phyloP scores from a whole-genome alignment of 2,888 invertebrate genomes.

The Odiellus spinosus region DNA sequence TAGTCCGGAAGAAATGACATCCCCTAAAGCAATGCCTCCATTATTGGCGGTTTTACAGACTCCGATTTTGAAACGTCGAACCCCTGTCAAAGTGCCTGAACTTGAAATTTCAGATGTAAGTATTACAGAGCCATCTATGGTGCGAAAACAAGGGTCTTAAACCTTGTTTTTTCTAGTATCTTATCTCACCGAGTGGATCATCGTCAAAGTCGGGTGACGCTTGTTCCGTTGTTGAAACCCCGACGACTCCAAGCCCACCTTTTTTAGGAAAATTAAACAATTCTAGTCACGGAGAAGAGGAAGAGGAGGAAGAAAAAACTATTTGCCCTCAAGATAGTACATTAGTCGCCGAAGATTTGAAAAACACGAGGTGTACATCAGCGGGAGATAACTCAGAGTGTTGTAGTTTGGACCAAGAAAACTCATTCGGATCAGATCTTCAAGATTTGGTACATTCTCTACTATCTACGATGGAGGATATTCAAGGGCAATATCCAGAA shows the following conservation, averaged over 20 bases:
- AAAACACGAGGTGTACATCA: too few relatives aligned
- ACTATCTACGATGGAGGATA: constrained; percentile 30
- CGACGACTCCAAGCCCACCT: too few relatives aligned
- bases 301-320: neutral
- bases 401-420: constrained; percentile 16
- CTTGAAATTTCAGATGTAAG: too few relatives aligned
- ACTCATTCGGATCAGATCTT: constrained; percentile 20
- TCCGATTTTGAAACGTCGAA: neutral
- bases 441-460: constrained; percentile 29
- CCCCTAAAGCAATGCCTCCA: constrained; percentile 1
- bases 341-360: too few relatives aligned
- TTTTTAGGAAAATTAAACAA: neutral
- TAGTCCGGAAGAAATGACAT: neutral
- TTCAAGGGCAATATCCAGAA: constrained; percentile 33
- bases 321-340: too few relatives aligned
- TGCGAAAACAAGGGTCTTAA: too few relatives aligned
- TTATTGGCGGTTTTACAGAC: neutral
- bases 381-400: constrained; percentile 12
- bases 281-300: neutral
- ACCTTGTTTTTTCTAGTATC: too few relatives aligned
- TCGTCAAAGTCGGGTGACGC: too few relatives aligned
- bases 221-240: too few relatives aligned
- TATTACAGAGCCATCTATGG: too few relatives aligned
- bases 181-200: too few relatives aligned
- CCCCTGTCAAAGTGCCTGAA: too few relatives aligned